A percentile compares a stretch with the other conserved stretches of the same genome.
These are phyloP conservation scores for Aphidius ervi DNA, from an alignment of 1,140 invertebrate species.

Conservation along the genomic window DNA sequence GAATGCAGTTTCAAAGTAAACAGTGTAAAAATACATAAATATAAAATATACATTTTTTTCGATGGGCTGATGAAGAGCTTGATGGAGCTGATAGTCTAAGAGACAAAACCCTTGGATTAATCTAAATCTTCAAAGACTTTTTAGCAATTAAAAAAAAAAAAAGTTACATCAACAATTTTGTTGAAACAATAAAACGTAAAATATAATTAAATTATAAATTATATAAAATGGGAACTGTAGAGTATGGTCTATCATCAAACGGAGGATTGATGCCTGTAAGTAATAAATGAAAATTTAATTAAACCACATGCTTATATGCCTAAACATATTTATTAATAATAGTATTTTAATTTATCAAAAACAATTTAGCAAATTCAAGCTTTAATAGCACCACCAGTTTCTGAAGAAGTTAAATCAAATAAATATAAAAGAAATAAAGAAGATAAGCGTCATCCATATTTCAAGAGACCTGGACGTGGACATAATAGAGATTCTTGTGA, in stretches of 20 bases:
- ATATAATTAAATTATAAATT: background rate
- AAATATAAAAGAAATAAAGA: slow-evolving; percentile 61
- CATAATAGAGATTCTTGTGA: slow-evolving; percentile 92
- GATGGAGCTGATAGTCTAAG: no score
- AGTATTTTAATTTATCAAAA: slow-evolving; percentile 19
- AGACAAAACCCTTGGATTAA: no score
- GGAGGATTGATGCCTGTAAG: slow-evolving; percentile 68
- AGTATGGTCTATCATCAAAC: slow-evolving; percentile 60
- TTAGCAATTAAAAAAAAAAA: no score
- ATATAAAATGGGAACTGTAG: slow-evolving; percentile 49
- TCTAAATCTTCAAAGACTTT: no score
- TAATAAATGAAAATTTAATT: slow-evolving; percentile 19
- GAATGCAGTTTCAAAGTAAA: no score
- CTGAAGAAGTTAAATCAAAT: slow-evolving; percentile 60
- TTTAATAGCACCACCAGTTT: slow-evolving; percentile 79
- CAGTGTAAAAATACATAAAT: no score
- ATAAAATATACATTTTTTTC: no score
- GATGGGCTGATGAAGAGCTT: no score
- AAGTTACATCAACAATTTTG: no score
- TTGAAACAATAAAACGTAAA: background rate
- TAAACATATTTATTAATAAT: slow-evolving; percentile 10
- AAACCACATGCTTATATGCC: background rate
- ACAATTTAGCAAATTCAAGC: slow-evolving; percentile 76
- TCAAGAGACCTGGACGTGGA: slow-evolving; percentile 79
- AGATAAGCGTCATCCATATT: slow-evolving; percentile 72